A percentile compares a stretch with the other conserved stretches of the same genome.
phyloP scores from a whole-genome alignment of 2,113 vertebrate species.

The Caloenas nicobarica region DNA sequence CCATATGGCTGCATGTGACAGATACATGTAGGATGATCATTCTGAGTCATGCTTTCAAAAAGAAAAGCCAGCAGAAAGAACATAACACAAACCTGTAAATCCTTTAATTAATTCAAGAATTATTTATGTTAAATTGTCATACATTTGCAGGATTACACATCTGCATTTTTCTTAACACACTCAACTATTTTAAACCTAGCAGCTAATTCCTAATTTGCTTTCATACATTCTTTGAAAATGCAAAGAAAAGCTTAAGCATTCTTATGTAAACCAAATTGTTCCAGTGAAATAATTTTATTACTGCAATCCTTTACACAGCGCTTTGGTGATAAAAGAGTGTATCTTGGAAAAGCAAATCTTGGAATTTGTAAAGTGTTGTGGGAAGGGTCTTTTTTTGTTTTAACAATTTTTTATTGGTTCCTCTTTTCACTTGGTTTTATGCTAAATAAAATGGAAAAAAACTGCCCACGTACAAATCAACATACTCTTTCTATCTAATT shows the following conservation, averaged over 20 bases:
- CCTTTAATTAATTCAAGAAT: conserved; percentile 65
- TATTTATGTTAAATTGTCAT: conserved; percentile 62
- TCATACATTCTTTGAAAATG: conserved; percentile 44
- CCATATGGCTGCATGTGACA: conserved; percentile 33
- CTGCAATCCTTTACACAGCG: conserved; percentile 27
- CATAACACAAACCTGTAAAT: conserved; percentile 57
- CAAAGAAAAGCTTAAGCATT: conserved; percentile 53
- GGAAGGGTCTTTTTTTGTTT: neutral
- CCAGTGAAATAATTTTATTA: conserved; percentile 44
- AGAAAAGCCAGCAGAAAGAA: conserved; percentile 63
- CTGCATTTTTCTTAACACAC: conserved; percentile 48
- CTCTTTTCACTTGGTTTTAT: conserved; percentile 8
- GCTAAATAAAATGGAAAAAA: conserved; percentile 34
- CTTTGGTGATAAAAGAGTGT: conserved; percentile 7
- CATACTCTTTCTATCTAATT: neutral
- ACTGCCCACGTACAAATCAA: conserved; percentile 4
- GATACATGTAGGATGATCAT: conserved; percentile 35
- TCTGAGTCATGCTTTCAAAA: conserved; percentile 49
- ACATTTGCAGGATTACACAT: conserved; percentile 63
- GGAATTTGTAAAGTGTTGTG: neutral
- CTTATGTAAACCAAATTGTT: conserved; percentile 52
- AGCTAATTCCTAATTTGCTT: conserved; percentile 50
- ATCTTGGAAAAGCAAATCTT: conserved; percentile 22
- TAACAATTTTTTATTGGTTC: conserved; percentile 21
- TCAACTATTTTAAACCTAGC: conserved; percentile 58